phyloP scores from a whole-genome alignment of 2,888 invertebrate genomes.

The Tipula helvola region DNA sequence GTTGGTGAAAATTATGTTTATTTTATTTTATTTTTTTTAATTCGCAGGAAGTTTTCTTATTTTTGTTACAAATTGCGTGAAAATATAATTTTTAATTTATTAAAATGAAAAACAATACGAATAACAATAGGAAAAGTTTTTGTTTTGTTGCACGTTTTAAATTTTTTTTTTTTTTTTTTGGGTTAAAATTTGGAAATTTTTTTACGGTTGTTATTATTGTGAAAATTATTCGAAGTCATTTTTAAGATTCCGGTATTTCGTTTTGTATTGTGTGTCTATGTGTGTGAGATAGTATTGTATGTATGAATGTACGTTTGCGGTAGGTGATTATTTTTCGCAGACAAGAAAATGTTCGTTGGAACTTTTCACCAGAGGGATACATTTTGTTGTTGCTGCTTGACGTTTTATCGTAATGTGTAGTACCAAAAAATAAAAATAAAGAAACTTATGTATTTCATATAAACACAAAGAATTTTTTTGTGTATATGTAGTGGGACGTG shows the following conservation, averaged over 20 bases:
- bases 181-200: neutral
- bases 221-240: neutral
- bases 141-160: neutral
- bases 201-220: neutral
- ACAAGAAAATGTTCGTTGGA: neutral
- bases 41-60: neutral
- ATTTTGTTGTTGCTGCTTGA: neutral
- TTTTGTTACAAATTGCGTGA: neutral
- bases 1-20: neutral
- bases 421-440: neutral
- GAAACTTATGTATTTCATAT: neutral
- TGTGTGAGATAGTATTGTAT: neutral
- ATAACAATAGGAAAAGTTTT: neutral
- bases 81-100: neutral
- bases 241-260: neutral
- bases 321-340: neutral
- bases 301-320: neutral
- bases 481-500: neutral
- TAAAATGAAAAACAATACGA: neutral
- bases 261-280: neutral
- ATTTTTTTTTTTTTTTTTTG: neutral
- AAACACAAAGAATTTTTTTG: neutral
- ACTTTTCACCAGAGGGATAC: neutral
- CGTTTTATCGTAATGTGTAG: neutral
- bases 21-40: neutral